Evolutionary conservation across 1,140 invertebrate species (phyloP), one percentile per base, ranked within the genome.

Genomic region (Ganaspis sp.): DNA sequence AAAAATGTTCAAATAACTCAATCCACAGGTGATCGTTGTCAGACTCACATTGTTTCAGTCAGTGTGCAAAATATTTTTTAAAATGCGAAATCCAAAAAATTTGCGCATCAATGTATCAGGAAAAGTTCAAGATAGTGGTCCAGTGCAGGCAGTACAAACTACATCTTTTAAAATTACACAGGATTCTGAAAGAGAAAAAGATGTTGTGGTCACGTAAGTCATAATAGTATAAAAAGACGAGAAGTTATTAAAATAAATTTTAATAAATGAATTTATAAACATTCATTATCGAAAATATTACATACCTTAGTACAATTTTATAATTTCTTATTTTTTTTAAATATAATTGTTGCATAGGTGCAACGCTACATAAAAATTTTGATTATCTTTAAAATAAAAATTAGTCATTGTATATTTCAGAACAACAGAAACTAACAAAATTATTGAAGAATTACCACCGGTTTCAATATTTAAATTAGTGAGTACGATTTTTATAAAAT

Each of bases 401-500:
- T 54, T 11, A n/a, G n/a, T 11, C 9, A 11, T 26, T 23, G 17
- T 2, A 3, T 11, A 9, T 54, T 54, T 12, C 53, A 64, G 26
- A 15, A 3, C 23, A 34, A 2, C 12, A 6, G n/a, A n/a, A 64
- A 12, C 4, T 34, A 4, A n/a, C 11, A 26, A 64, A 34, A n/a
- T n/a, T 15, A n/a, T 15, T 1, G 23, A 64, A 34, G 1, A 64
- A 29, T 29, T 64, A 29, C 11, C 58, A 9, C 9, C 75, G 37
- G 64, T 73, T 11, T 15, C 75, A 8, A 49, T 77, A 40, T 73
- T 77, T 6, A 37, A 77, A 54, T 26, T 77, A 58, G 75, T 77
- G 21, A 69, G 70, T 26, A 34, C 29, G 9, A 21, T 64, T 5
- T 17, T 58, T 17, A 26, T 37, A 15, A 74, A 15, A 74, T n/a